Percentiles rank a stretch among this genome's conserved stretches.
Conservation (phyloP, 2,888 invertebrate species). For the Gandaritis pyraliata region DNA sequence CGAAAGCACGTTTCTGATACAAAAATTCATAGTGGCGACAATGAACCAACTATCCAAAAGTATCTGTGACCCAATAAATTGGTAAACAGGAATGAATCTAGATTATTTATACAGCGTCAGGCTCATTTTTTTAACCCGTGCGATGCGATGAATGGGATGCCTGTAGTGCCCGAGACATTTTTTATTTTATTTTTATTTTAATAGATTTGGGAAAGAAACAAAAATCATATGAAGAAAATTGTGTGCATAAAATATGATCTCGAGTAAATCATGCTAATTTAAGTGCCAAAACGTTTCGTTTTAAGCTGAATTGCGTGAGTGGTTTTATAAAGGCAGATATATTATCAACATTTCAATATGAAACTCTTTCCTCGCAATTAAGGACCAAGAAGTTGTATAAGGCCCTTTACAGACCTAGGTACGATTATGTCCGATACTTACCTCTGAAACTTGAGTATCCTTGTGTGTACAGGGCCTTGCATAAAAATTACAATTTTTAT, state of each 20-base stretch:
- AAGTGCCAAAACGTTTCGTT: constrained; percentile 43
- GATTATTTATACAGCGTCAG: too few relatives aligned
- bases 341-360: not conserved
- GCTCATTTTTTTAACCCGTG: too few relatives aligned
- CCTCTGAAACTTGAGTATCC: not conserved
- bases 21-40: not conserved
- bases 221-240: too few relatives aligned
- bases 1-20: not conserved
- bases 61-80: too few relatives aligned
- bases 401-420: not conserved
- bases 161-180: too few relatives aligned
- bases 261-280: constrained; percentile 12
- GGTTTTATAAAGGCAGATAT: not conserved
- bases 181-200: too few relatives aligned
- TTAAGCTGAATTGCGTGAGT: constrained; percentile 5
- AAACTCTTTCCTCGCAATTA: constrained; percentile 24
- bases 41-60: too few relatives aligned
- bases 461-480: not conserved
- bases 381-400: constrained; percentile 19
- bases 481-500: not conserved
- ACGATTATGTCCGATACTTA: too few relatives aligned
- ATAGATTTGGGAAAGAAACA: too few relatives aligned
- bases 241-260: not conserved
- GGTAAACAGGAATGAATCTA: too few relatives aligned
- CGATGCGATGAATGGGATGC: too few relatives aligned